phyloP scores from a whole-genome alignment of 2,113 vertebrate species.

The Carassius auratus region DNA sequence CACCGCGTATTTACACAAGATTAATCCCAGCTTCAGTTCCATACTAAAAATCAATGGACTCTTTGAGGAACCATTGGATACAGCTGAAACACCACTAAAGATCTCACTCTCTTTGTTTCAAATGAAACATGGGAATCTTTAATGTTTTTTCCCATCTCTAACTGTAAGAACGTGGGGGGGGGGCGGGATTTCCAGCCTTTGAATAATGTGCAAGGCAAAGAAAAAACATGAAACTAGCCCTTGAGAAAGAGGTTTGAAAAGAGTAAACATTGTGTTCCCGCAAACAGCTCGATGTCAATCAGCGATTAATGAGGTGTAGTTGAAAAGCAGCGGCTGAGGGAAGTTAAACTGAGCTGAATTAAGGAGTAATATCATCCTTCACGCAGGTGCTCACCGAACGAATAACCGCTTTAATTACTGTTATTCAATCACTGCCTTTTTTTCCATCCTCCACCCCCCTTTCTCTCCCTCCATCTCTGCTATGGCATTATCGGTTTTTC shows the following conservation, averaged over 20 bases:
- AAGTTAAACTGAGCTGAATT: constrained; percentile 84
- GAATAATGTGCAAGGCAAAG: constrained; percentile 54
- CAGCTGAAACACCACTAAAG: not conserved
- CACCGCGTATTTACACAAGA: not conserved
- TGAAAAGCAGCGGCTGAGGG: constrained; percentile 77
- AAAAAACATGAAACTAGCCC: constrained; percentile 62
- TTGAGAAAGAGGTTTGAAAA: constrained; percentile 71
- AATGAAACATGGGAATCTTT: constrained; percentile 8
- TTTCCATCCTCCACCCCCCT: constrained; percentile 64
- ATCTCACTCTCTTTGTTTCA: constrained; percentile 31
- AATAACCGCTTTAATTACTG: constrained; percentile 99
- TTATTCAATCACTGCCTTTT: constrained; percentile 97
- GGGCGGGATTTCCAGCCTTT: constrained; percentile 24
- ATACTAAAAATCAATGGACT: not conserved
- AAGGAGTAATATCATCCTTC: constrained; percentile 82
- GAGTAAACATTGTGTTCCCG: constrained; percentile 81
- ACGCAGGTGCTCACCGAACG: constrained; percentile 97
- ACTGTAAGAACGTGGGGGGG: constrained; percentile 19
- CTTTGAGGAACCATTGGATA: not conserved
- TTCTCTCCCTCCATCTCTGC: constrained; percentile 74
- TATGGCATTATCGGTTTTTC: constrained; percentile 93
- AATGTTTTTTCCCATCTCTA: constrained; percentile 22
- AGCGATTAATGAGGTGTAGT: constrained; percentile 83
- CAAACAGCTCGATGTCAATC: constrained; percentile 81
- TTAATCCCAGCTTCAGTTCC: not conserved